Base-by-base conservation (phyloP, 2,888 invertebrate genomes). In the Protophormia terraenovae region DNA sequence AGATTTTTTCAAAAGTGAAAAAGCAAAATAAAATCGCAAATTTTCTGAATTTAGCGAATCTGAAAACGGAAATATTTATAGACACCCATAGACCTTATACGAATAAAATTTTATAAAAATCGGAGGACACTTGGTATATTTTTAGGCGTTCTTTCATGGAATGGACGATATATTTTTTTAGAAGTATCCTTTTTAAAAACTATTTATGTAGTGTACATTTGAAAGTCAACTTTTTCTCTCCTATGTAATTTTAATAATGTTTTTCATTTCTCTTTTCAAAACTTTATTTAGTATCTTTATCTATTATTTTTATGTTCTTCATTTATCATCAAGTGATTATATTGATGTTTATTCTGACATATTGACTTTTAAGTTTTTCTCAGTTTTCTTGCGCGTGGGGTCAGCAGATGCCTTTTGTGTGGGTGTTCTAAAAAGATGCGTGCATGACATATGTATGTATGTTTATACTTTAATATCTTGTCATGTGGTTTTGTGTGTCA, bases 291-390 rank as follows among this genome's bases (percentile, higher is more conserved):
- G n/a, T 27, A 32, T 32, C n/a, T 50, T 35, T 35, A 69, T 29
- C 50, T 53, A 32, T 53, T 35, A 24, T 35, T 53, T 69, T 53
- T 47, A 8, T 19, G 19, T 32, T 45, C n/a, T 32, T 67, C 22
- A 78, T 79, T 64, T 62, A 50, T 71, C 62, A 53, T 71, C 27
- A 71, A 62, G 71, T 29, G 77, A 69, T 78, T 78, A 69, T 60
- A 62, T 71, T 71, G 71, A 71, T 64, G 50, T 64, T 41, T 71
- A 8, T 29, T 16, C 38, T 79, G 79, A 71, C 79, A 79, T 62
- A 41, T 53, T 79, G 79, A 62, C 62, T 50, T 62, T 47, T 24
- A 50, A 35, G 47, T 78, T 60, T 12, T 29, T 60, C 5, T 41
- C 19, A 7, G 16, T 29, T 64, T 64, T 6, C n/a, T n/a, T 47